These are phyloP conservation scores for Heliconius hewitsoni DNA, from an alignment of 1,140 invertebrate genomes.

Conservation along the genomic window DNA sequence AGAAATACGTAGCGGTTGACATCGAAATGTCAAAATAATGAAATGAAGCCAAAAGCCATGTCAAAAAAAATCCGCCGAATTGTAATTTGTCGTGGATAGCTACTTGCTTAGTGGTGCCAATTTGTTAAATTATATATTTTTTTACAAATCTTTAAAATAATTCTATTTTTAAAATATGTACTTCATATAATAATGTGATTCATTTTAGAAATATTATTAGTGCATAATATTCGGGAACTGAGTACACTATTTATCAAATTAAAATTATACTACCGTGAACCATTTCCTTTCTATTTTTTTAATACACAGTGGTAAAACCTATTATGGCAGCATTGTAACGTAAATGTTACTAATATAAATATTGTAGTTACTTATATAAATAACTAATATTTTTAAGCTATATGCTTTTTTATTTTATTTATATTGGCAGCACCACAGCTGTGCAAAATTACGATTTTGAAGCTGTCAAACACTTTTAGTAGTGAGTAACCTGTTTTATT, in stretches of 20 bases:
- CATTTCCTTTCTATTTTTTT: neutral
- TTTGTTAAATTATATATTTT: slow-evolving; percentile 10
- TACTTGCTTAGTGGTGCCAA: slow-evolving; percentile 26
- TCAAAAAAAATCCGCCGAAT: slow-evolving; percentile 79
- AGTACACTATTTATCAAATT: neutral
- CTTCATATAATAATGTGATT: neutral
- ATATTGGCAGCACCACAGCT: neutral
- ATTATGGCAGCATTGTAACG: neutral
- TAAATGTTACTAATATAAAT: neutral
- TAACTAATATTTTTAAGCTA: neutral
- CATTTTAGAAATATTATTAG: neutral
- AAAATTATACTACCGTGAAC: neutral
- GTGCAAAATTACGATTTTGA: neutral
- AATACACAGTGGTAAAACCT: neutral
- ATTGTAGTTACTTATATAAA: neutral
- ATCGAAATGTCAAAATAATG: slow-evolving; percentile 82
- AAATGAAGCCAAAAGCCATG: slow-evolving; percentile 79
- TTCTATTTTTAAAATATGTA: too few relatives aligned
- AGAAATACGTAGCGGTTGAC: slow-evolving; percentile 81
- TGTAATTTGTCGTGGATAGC: slow-evolving; percentile 35
- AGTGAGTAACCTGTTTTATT: slow-evolving; percentile 3
- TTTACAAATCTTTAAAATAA: too few relatives aligned
- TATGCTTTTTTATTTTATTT: neutral
- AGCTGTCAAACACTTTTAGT: slow-evolving; percentile 11
- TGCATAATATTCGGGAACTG: neutral